Evolutionary conservation across 2,888 invertebrate species (phyloP).

Genomic region (Hypolimnas misippus): DNA sequence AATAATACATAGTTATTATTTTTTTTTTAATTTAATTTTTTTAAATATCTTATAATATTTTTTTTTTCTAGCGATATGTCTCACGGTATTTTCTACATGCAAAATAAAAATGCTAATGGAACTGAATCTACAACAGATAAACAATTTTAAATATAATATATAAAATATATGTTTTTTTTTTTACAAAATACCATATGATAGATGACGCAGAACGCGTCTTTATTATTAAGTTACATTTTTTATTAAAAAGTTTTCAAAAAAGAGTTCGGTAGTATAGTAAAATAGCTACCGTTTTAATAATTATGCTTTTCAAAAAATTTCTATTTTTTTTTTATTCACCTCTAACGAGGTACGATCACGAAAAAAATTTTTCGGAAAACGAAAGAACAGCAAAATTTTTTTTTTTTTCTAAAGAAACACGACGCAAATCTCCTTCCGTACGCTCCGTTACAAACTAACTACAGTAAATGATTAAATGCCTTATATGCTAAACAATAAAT

Average conservation of each 20-base stretch:
- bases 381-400: constrained; percentile 45
- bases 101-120: constrained; percentile 66
- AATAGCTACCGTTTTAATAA: constrained; percentile 47
- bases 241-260: constrained; percentile 74
- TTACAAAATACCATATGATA: constrained; percentile 74
- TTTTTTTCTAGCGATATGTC: constrained; percentile 78
- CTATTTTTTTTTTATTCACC: constrained; percentile 27
- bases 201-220: constrained; percentile 48
- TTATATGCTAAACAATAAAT: constrained; percentile 77
- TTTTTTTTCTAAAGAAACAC: constrained; percentile 31
- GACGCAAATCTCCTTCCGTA: constrained; percentile 44
- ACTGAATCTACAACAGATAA: constrained; percentile 62
- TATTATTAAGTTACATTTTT: constrained; percentile 38
- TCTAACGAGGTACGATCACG: constrained; percentile 39
- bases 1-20: constrained; percentile 59
- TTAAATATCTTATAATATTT: constrained; percentile 67
- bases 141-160: constrained; percentile 72
- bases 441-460: constrained; percentile 58
- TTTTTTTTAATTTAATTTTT: constrained; percentile 55
- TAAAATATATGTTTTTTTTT: constrained; percentile 77
- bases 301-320: constrained; percentile 39
- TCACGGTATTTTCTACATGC: constrained; percentile 78
- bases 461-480: constrained; percentile 79
- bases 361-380: constrained; percentile 33
- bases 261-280: constrained; percentile 51